Conservation (phyloP, 2,888 invertebrate species). For the Tricholauxania praeusta region DNA sequence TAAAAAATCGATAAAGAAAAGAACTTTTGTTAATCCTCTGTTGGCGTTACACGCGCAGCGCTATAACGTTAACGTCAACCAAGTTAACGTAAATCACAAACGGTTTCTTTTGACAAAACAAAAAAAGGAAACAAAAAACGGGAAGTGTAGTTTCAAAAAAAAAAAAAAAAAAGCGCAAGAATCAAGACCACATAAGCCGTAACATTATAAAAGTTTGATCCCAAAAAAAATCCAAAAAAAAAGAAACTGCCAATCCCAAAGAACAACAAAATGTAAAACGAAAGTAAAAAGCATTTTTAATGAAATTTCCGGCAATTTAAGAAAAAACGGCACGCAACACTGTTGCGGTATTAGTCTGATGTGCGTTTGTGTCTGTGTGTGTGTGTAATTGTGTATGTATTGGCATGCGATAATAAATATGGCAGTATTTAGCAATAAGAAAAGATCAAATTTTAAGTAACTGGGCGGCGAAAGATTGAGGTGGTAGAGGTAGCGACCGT, state of each 20-base stretch:
- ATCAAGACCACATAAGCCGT: no score
- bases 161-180: no score
- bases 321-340: constrained; percentile 17
- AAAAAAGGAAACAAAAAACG: background rate
- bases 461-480: no score
- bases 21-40: background rate
- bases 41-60: background rate
- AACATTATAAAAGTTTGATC: no score
- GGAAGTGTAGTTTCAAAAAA: no score
- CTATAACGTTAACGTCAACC: background rate
- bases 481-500: no score
- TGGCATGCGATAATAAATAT: background rate
- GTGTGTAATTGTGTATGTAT: background rate
- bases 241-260: background rate
- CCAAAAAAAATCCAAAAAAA: constrained; percentile 6
- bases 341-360: background rate
- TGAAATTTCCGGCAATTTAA: constrained; percentile 32
- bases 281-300: constrained; percentile 24
- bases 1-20: constrained; percentile 6
- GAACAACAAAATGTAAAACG: background rate
- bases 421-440: no score
- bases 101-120: constrained; percentile 12
- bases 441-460: no score
- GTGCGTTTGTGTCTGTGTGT: background rate
- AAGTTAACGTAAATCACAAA: background rate